A percentile compares a stretch with the other conserved stretches of the same genome.
Conservation (phyloP, 2,113 vertebrate species). For the Chascanopsetta lugubris region DNA sequence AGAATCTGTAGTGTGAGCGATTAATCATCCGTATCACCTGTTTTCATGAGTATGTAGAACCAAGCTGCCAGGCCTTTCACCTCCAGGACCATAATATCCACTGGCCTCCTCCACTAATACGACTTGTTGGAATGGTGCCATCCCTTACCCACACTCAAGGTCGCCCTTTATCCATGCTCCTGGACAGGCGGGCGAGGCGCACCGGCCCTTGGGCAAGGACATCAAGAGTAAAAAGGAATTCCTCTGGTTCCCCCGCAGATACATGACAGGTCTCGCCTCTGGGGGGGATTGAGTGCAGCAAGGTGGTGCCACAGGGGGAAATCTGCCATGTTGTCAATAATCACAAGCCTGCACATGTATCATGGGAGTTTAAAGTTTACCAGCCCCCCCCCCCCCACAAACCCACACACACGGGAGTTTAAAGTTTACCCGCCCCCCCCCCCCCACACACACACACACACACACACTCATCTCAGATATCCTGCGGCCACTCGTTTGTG, state of each 20-base stretch:
- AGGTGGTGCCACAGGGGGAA: constrained; percentile 39
- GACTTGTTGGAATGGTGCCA: constrained; percentile 41
- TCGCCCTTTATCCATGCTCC: constrained; percentile 33
- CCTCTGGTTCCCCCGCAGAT: constrained; percentile 17
- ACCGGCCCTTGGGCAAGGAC: constrained; percentile 40
- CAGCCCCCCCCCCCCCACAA: constrained; percentile 10
- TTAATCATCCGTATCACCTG: constrained; percentile 37
- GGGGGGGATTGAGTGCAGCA: constrained; percentile 44
- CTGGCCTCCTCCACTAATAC: constrained; percentile 33
- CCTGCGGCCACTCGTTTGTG: constrained; percentile 19
- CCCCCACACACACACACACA: too few species aligned
- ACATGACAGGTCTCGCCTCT: constrained; percentile 39
- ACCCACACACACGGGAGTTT: too few species aligned
- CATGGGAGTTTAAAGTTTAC: constrained; percentile 30
- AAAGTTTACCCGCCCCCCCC: too few species aligned
- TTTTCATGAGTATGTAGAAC: constrained; percentile 26
- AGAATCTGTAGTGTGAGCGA: constrained; percentile 31
- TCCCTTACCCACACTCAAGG: constrained; percentile 21
- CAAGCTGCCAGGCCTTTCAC: constrained; percentile 6
- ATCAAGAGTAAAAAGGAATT: constrained; percentile 13
- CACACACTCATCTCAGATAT: too few species aligned
- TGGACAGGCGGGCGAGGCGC: constrained; percentile 44
- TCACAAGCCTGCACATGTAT: constrained; percentile 23
- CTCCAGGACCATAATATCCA: constrained; percentile 28
- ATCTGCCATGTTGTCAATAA: constrained; percentile 50